Base-by-base conservation (phyloP, 2,113 vertebrate species). In the Scytalopus superciliaris region DNA sequence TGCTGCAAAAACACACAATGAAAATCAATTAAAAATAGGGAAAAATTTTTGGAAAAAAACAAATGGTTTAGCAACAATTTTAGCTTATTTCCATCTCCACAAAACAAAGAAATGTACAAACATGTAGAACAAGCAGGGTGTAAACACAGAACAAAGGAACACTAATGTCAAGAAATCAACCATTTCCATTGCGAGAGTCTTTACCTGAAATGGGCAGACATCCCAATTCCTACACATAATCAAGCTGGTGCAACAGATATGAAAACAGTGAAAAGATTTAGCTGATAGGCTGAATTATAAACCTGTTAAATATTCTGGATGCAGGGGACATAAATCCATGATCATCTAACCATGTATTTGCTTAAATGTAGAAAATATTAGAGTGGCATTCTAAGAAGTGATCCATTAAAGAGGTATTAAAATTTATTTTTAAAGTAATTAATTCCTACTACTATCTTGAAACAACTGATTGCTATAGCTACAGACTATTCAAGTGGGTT, bases 1-100 rank as follows among this genome's bases (percentile, higher is more conserved):
- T 98, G 98, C 97, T 97, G 98, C 90, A 98, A 98, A 98, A 98
- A 98, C 98, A 98, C 97, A 98, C 89, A 98, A 98, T 95, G 97
- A 97, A 97, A 98, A 95, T 64, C 57, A 91, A 96, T 98, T 98
- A 98, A 97, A 97, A 98, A 76, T 44, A 67, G 42, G 3, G 81
- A 90, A 97, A 82, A 64, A 17, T 1, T 72, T 90, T 52, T 19
- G 2, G 40, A 52, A 47, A 95, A 76, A 42, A 64, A 94, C 28
- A 95, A 95, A 94, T 4, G 80, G 83, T 89, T 96, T 95, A 96
- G 85, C 80, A 97, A 94, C 79, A 97, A 55, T 87, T 95, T 88
- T 74, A 96, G 79, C 85, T 92, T 79, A 89, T 57, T 96, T 95
- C 62, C 60, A 77, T 57, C 74, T 88, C 82, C 96, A 94, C 15